Percentiles rank a stretch among this genome's conserved stretches.
These are phyloP conservation scores for Holcopasites calliopsidis DNA, from an alignment of 1,140 invertebrate genomes.

Conservation along the genomic window DNA sequence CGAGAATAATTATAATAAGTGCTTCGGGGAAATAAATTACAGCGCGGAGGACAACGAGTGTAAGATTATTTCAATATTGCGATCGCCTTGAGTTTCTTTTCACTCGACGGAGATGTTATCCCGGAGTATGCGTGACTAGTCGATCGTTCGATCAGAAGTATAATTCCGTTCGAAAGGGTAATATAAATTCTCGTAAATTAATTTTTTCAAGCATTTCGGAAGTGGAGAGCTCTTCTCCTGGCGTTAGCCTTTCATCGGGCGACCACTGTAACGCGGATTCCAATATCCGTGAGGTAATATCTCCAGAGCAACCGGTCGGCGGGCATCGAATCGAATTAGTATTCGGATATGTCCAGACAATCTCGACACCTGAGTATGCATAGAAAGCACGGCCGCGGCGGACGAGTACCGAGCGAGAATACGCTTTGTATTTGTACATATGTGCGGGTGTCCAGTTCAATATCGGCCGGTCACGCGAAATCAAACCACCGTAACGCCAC, in stretches of 20 bases:
- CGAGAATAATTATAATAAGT: background rate
- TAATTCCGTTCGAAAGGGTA: background rate
- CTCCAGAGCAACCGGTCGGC: slow-evolving; percentile 10
- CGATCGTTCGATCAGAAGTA: too few species aligned
- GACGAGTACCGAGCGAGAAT: background rate
- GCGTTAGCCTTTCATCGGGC: too few species aligned
- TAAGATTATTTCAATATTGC: slow-evolving; percentile 24
- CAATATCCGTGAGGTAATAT: slow-evolving; percentile 38
- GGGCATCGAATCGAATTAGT: slow-evolving; percentile 44
- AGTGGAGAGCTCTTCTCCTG: too few species aligned
- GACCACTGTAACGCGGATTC: slow-evolving; percentile 4
- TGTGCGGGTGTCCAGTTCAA: slow-evolving; percentile 62
- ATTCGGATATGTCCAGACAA: slow-evolving; percentile 47
- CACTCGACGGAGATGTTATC: background rate
- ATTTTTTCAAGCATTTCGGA: too few species aligned
- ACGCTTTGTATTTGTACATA: slow-evolving; percentile 45
- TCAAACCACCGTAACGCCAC: slow-evolving; percentile 72
- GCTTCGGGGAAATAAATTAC: slow-evolving; percentile 49
- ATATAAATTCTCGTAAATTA: too few species aligned
- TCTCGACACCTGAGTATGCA: slow-evolving; percentile 32
- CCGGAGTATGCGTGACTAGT: slow-evolving; percentile 42
- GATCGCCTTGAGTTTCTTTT: slow-evolving; percentile 34
- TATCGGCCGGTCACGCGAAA: slow-evolving; percentile 71
- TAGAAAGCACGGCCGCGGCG: slow-evolving; percentile 22
- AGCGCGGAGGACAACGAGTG: slow-evolving; percentile 49